A percentile compares a stretch with the other conserved stretches of the same genome.
Evolutionary conservation across 2,797 vertebrate genomes (phyloP).

Genomic region (Phyllotis vaccarum): DNA sequence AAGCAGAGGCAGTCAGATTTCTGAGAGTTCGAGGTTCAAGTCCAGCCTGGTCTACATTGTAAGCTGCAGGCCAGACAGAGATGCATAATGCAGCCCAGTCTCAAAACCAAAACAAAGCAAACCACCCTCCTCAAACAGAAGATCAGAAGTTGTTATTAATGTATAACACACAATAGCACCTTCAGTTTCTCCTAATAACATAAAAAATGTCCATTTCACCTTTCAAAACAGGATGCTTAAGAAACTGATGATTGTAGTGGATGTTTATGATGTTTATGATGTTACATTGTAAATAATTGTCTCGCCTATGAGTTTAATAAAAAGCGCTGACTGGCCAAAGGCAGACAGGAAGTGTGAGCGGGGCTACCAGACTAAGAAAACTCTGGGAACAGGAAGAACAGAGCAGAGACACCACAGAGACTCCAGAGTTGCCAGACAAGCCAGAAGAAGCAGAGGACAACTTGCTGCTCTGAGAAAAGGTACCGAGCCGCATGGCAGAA

Average conservation of each 20-base stretch:
- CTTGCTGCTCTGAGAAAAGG: no score
- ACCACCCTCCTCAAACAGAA: neutral
- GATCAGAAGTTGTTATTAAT: neutral
- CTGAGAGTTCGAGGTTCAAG: neutral
- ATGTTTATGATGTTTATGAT: no score
- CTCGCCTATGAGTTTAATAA: no score
- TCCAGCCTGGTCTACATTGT: neutral
- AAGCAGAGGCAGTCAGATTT: neutral
- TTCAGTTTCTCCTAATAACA: neutral
- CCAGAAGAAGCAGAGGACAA: no score
- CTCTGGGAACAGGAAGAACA: no score
- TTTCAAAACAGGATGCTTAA: conserved; percentile 8
- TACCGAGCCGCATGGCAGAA: no score
- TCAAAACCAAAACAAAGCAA: neutral
- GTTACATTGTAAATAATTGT: no score
- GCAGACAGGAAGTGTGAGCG: no score
- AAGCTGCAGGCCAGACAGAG: neutral
- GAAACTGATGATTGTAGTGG: neutral
- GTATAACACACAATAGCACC: neutral
- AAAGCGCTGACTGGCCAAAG: no score
- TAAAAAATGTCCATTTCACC: neutral
- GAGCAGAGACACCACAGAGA: no score
- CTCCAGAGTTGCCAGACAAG: no score
- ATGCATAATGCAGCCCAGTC: neutral
- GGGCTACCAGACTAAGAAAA: no score